A percentile compares a stretch with the other conserved stretches of the same genome.
These are phyloP conservation scores for Oceanodroma tethys DNA, from an alignment of 2,113 vertebrate species.

Conservation along the genomic window DNA sequence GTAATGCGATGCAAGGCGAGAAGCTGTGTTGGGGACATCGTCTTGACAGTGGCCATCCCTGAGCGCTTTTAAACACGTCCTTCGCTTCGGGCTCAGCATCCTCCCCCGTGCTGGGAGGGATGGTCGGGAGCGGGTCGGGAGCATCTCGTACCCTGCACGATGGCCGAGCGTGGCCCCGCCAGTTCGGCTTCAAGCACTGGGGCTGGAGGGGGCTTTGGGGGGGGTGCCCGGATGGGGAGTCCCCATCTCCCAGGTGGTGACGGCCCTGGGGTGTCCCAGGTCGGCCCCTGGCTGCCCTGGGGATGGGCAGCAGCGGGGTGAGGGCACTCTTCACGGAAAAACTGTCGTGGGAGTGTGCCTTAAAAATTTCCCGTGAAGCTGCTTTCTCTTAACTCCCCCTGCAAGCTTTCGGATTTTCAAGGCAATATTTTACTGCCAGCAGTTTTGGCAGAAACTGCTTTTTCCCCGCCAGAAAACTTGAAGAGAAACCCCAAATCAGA, in stretches of 20 bases:
- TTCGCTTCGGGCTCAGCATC: background rate
- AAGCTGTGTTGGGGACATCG: constrained; percentile 30
- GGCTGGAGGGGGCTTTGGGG: background rate
- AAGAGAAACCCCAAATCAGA: background rate
- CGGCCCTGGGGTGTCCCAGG: background rate
- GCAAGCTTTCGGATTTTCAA: fast-evolving
- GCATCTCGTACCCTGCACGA: background rate
- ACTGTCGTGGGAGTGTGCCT: background rate
- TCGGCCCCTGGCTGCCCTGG: no score
- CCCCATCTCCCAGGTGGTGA: fast-evolving
- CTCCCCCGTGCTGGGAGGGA: fast-evolving
- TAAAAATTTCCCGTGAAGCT: background rate
- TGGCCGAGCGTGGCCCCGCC: fast-evolving
- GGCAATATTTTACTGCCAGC: background rate
- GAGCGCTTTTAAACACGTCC: background rate
- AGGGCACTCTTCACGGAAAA: background rate
- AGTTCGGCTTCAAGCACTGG: fast-evolving
- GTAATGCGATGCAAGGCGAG: background rate
- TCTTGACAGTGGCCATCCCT: background rate
- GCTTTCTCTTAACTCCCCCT: background rate
- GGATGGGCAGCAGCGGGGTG: background rate
- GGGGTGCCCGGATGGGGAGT: background rate
- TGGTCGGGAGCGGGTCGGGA: fast-evolving
- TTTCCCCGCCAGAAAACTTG: background rate
- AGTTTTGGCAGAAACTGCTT: background rate